Conservation (phyloP, 2,113 vertebrate genomes). For the Eclectus roratus region DNA sequence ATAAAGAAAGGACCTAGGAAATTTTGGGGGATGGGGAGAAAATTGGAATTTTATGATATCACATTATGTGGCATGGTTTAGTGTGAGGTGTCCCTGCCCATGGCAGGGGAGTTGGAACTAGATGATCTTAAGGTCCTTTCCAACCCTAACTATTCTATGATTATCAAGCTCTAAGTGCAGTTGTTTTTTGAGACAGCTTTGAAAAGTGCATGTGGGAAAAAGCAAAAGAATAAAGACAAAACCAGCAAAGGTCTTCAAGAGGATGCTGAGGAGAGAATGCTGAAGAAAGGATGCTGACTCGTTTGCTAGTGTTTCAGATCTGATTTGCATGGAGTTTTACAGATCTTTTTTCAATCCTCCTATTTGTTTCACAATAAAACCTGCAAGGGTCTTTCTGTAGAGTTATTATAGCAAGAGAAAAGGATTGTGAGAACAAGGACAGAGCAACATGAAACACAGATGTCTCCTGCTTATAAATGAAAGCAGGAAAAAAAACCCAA, state of each 20-base stretch:
- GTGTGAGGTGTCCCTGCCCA: too few species aligned
- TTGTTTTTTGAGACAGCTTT: neutral
- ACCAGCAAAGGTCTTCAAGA: neutral
- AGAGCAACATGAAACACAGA: rapidly evolving
- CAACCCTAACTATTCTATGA: too few species aligned
- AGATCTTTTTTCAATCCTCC: neutral
- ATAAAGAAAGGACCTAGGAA: neutral
- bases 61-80: neutral
- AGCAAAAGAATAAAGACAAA: neutral
- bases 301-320: neutral
- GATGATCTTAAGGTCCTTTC: too few species aligned
- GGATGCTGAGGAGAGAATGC: neutral
- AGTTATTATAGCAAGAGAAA: neutral
- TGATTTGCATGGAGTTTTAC: neutral
- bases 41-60: neutral
- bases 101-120: too few species aligned
- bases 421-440: neutral
- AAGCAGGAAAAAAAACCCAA: neutral
- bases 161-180: neutral
- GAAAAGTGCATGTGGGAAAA: neutral
- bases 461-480: neutral
- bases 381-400: neutral
- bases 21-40: neutral
- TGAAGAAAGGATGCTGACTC: neutral
- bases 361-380: neutral